These are phyloP conservation scores for Siderastrea radians DNA, from an alignment of 92 coral and sea anemone species.

Conservation along the genomic window DNA sequence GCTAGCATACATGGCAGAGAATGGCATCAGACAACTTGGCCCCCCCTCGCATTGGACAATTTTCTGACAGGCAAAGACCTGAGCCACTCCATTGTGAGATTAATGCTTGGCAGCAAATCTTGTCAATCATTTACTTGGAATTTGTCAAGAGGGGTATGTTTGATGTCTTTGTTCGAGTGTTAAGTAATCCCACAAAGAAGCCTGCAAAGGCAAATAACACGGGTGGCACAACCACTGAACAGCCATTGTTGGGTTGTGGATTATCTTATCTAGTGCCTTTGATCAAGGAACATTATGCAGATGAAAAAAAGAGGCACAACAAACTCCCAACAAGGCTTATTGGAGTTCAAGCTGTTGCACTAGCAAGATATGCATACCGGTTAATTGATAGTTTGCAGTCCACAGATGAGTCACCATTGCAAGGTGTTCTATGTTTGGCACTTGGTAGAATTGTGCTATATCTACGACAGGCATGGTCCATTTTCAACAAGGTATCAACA, in stretches of 20 bases:
- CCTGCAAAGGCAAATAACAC: conserved; percentile 28
- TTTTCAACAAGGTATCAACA: conserved; percentile 64
- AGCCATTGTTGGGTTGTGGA: conserved; percentile 70
- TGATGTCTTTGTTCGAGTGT: conserved; percentile 23
- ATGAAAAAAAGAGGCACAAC: conserved; percentile 46
- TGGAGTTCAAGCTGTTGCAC: conserved; percentile 75
- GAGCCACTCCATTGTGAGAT: conserved; percentile 76
- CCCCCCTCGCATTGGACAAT: conserved; percentile 65
- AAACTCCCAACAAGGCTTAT: conserved; percentile 59
- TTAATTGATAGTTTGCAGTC: conserved; percentile 52
- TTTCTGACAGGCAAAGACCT: conserved; percentile 67
- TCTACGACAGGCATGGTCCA: conserved; percentile 55
- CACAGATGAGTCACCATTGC: conserved; percentile 45
- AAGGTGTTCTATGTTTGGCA: conserved; percentile 46
- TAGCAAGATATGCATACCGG: conserved; percentile 64
- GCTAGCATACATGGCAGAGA: conserved; percentile 71
- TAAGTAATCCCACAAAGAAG: conserved; percentile 23
- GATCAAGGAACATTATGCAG: conserved; percentile 55
- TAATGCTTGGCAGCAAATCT: conserved; percentile 66
- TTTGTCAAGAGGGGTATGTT: conserved; percentile 48
- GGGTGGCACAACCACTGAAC: conserved; percentile 8
- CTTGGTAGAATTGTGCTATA: conserved; percentile 51
- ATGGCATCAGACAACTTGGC: conserved; percentile 74
- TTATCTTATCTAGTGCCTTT: conserved; percentile 48
- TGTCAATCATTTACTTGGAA: conserved; percentile 48